These are phyloP conservation scores for Vulpes ferrilata DNA, from an alignment of 2,113 vertebrate genomes.

Conservation along the genomic window DNA sequence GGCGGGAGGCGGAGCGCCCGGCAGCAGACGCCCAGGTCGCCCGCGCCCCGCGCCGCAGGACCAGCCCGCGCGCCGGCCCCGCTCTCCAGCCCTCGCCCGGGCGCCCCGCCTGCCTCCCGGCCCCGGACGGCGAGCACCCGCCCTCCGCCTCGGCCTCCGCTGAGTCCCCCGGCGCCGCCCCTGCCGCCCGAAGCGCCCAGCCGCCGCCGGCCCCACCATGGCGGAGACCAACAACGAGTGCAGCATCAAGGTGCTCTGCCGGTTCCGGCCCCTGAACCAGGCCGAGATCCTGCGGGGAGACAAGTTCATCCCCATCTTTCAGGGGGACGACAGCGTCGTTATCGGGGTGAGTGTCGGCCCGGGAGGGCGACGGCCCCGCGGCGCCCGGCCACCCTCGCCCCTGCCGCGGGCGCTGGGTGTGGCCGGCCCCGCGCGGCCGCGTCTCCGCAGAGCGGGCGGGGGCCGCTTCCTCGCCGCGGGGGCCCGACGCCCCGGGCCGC, in stretches of 20 bases:
- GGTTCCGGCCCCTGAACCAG: slow-evolving; percentile 95
- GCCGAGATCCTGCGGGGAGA: slow-evolving; percentile 93
- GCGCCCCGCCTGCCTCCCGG: neutral
- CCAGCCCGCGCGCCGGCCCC: neutral
- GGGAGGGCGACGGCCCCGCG: neutral
- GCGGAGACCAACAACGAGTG: slow-evolving; percentile 93
- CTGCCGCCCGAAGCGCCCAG: neutral
- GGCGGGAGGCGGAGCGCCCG: too few relatives aligned
- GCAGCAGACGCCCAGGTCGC: slow-evolving; percentile 17
- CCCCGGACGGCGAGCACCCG: neutral
- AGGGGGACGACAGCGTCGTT: slow-evolving; percentile 93
- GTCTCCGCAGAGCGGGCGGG: slow-evolving; percentile 60
- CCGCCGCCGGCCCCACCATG: slow-evolving; percentile 87
- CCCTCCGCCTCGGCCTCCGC: neutral
- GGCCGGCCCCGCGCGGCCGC: slow-evolving; percentile 68
- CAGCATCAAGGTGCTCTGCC: slow-evolving; percentile 97
- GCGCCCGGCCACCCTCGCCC: slow-evolving; percentile 56
- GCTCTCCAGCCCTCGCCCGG: neutral
- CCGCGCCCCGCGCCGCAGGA: slow-evolving; percentile 70
- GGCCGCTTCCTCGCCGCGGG: neutral
- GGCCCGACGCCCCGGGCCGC: neutral
- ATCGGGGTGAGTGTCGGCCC: slow-evolving; percentile 92
- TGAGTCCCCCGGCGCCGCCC: neutral
- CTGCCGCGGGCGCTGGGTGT: slow-evolving; percentile 82
- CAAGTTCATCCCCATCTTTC: slow-evolving; percentile 94